Evolutionary conservation across 2,113 vertebrate species (phyloP).

Genomic region (Bos taurus): ARS-UCD2.0 NC_037334.1:72699501-72700000

Average conservation of each 20-base stretch:
- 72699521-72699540: conserved; percentile 31
- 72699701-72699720: conserved; percentile 77
- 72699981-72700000: background rate
- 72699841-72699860: background rate
- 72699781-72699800: conserved; percentile 72
- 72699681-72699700: conserved; percentile 75
- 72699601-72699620: conserved; percentile 58
- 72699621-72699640: conserved; percentile 73
- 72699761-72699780: conserved; percentile 79
- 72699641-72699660: conserved; percentile 67
- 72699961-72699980: background rate
- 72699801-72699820: conserved; percentile 57
- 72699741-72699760: conserved; percentile 81
- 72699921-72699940: background rate
- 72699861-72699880: background rate
- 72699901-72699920: background rate
- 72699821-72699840: background rate
- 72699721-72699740: conserved; percentile 78
- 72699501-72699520: conserved; percentile 23
- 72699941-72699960: background rate
- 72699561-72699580: conserved; percentile 57
- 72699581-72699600: background rate
- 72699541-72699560: conserved; percentile 41
- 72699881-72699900: background rate
- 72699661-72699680: conserved; percentile 77